Base-by-base conservation (phyloP, 35 echinoderm and acorn worm species). In the Apostichopus parvimensis region DNA sequence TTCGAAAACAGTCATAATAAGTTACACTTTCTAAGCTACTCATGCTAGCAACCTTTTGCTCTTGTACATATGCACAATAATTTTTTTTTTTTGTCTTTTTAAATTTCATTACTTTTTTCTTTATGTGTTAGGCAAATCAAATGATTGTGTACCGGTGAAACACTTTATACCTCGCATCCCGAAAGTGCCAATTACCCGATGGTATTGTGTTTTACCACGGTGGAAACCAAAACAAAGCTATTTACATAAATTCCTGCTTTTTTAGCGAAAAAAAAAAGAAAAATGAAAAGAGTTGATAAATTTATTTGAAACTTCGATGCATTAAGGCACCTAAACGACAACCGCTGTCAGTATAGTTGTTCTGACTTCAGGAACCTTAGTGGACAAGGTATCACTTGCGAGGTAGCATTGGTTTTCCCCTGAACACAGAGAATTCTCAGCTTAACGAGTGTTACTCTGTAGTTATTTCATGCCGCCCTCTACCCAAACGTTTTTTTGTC, bases 241-340 rank as follows among this genome's bases (percentile, higher is more conserved):
- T 88, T 88, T 88, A 88, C 86, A 88, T 88, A 88, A 88, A 88
- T 73, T 88, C 86, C 68, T 88, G 86, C 86, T 88, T 73, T 87
- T 87, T 88, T 71, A 88, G 86, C 86, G 61, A 73, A 60, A 88
- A 87, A 87, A 83, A 83, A 54, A 61, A 61, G 12, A 82, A 26
- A 52, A 82, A 24, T 61, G 59, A 88, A 88, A 73, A 75, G 71
- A 75, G 71, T 88, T 88, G 60, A 88, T 88, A 88, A 88, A 88
- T 73, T 73, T 66, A 84, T 88, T 88, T 88, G 57, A 88, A 88
- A 88, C 86, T 88, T 88, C 86, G 86, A 88, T 88, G 86, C 86
- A 73, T 88, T 88, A 88, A 88, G 86, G 86, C 86, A 88, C 86
- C 86, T 88, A 68, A 73, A 72, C 11, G 71, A 88, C 86, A 88